Percentiles rank a stretch among this genome's conserved stretches.
phyloP scores from a whole-genome alignment of 1,140 invertebrate genomes.

The Paralvinella palmiformis region DNA sequence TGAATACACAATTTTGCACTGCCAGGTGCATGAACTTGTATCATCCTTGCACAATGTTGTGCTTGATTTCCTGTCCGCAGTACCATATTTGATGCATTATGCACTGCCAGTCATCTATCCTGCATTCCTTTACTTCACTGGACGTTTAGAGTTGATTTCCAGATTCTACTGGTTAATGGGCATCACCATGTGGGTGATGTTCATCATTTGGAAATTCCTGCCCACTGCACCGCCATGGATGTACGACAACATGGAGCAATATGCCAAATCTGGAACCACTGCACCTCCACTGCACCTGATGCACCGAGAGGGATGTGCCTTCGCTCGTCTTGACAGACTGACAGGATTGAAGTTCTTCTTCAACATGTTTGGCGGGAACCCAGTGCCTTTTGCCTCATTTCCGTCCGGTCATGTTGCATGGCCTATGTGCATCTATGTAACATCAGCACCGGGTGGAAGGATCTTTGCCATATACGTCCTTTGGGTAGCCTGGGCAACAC shows the following conservation, averaged over 20 bases:
- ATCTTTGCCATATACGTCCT: constrained; percentile 12
- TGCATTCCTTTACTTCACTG: constrained; percentile 10
- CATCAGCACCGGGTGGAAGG: constrained; percentile 1
- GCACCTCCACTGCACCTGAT: not conserved
- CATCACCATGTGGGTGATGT: constrained; percentile 13
- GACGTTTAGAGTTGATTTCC: constrained; percentile 1
- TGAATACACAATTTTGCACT: constrained; percentile 3
- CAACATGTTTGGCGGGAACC: constrained; percentile 17
- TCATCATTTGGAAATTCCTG: constrained; percentile 20
- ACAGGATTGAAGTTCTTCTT: constrained; percentile 16
- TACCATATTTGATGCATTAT: constrained; percentile 20
- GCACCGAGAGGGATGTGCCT: constrained; percentile 19
- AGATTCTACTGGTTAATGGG: constrained; percentile 19
- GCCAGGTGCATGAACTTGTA: constrained; percentile 10
- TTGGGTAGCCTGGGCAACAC: constrained; percentile 22
- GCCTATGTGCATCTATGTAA: constrained; percentile 15
- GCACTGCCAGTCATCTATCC: constrained; percentile 18
- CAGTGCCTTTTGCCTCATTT: constrained; percentile 22
- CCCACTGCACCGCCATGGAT: constrained; percentile 21
- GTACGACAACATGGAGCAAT: not conserved
- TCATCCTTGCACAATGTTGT: not conserved
- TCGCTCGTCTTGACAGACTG: constrained; percentile 15
- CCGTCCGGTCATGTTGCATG: constrained; percentile 21
- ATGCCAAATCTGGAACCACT: not conserved
- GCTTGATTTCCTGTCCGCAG: constrained; percentile 14